phyloP scores from a whole-genome alignment of 2,888 invertebrate species.

The Diarsia mendica region DNA sequence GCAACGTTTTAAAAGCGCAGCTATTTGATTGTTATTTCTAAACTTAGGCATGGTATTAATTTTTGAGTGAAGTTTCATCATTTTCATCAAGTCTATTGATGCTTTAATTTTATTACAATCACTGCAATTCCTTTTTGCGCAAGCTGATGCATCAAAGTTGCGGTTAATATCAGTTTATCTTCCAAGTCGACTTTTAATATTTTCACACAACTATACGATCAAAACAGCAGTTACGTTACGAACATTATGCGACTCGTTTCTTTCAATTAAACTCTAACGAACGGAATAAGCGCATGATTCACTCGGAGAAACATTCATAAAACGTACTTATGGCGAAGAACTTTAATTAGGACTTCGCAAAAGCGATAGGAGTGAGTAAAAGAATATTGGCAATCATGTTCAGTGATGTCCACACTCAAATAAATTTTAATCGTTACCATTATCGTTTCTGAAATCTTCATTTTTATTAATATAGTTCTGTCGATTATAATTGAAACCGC shows the following conservation, averaged over 20 bases:
- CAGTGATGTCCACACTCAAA: not conserved
- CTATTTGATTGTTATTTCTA: conserved; percentile 14
- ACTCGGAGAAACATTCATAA: conserved; percentile 13
- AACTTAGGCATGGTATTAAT: conserved; percentile 4
- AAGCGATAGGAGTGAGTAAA: not conserved
- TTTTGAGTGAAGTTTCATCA: conserved; percentile 18
- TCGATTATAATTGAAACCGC: conserved; percentile 24
- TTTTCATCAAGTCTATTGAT: not conserved
- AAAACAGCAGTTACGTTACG: conserved; percentile 1
- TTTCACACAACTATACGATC: conserved; percentile 4
- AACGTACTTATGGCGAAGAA: not conserved
- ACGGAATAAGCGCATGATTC: conserved; percentile 37
- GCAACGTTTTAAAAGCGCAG: conserved; percentile 1
- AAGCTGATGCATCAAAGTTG: not conserved
- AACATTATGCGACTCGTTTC: conserved; percentile 22
- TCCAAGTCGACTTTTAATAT: not conserved
- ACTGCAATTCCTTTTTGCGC: not conserved
- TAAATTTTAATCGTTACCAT: not conserved
- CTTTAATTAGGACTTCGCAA: conserved; percentile 11
- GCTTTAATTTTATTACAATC: conserved; percentile 2
- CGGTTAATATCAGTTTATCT: not conserved
- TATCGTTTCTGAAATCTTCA: not conserved
- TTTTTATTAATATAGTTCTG: not conserved
- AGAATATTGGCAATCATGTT: conserved; percentile 10
- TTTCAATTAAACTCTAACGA: conserved; percentile 35